Percentiles rank a stretch among this genome's conserved stretches.
These are phyloP conservation scores for Lepus europaeus DNA, from an alignment of 2,113 vertebrate species.

Conservation along the genomic window DNA sequence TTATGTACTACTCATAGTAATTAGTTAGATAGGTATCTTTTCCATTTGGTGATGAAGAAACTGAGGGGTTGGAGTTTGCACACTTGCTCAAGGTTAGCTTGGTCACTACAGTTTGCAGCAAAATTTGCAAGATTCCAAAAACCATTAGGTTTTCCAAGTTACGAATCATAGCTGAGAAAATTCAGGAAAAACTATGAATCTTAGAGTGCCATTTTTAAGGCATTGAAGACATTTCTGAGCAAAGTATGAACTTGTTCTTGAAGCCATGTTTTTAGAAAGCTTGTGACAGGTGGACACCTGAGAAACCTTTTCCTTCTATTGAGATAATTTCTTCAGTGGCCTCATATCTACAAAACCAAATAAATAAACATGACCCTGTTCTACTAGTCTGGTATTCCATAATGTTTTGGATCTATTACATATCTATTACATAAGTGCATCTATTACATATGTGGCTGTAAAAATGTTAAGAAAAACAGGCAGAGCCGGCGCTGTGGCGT, in stretches of 20 bases:
- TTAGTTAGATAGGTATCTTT: neutral
- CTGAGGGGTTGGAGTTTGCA: neutral
- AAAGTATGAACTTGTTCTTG: constrained; percentile 1
- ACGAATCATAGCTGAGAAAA: neutral
- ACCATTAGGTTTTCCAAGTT: constrained; percentile 39
- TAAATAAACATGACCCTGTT: neutral
- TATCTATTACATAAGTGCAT: neutral
- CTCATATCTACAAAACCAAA: neutral
- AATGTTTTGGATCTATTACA: neutral
- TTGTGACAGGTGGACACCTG: neutral
- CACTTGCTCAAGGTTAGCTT: neutral
- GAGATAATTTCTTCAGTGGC: constrained; percentile 38
- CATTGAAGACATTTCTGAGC: constrained; percentile 18
- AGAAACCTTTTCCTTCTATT: constrained; percentile 26
- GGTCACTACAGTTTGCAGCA: neutral
- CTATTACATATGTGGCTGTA: neutral
- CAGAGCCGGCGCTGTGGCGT: neutral
- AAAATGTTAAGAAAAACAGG: constrained; percentile 27
- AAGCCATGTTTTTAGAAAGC: constrained; percentile 10
- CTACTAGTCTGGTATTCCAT: neutral
- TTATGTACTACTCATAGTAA: neutral
- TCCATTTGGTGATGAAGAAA: constrained; percentile 8
- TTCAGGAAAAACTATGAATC: neutral
- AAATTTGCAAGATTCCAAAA: neutral
- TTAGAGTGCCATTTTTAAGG: constrained; percentile 43